Evolutionary conservation across 1,140 invertebrate species (phyloP).

Genomic region (Steinernema khuongi): DNA sequence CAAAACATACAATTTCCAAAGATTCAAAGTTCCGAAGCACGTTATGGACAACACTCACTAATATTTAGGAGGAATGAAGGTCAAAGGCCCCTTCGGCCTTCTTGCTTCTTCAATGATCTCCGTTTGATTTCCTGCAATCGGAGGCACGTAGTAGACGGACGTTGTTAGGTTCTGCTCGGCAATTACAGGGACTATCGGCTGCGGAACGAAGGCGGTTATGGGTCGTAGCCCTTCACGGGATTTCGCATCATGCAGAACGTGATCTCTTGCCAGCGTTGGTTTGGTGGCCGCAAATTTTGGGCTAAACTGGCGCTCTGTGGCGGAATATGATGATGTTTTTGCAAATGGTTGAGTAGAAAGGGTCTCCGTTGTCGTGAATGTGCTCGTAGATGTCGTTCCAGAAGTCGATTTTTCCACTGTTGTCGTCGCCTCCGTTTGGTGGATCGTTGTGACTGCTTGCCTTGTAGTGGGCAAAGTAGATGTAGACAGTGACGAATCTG

Average conservation of each 20-base stretch:
- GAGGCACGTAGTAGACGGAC: not conserved
- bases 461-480: too few relatives aligned
- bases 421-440: not conserved
- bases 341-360: not conserved
- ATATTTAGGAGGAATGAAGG: too few relatives aligned
- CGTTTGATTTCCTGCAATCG: conserved; percentile 6
- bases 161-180: not conserved
- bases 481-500: too few relatives aligned
- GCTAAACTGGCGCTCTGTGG: too few relatives aligned
- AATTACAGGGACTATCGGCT: not conserved
- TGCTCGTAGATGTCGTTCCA: not conserved
- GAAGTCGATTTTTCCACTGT: not conserved
- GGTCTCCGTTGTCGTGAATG: not conserved
- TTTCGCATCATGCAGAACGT: not conserved
- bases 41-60: too few relatives aligned
- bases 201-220: not conserved
- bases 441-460: too few relatives aligned
- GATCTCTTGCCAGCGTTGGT: too few relatives aligned
- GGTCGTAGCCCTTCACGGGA: not conserved
- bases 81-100: too few relatives aligned
- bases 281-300: too few relatives aligned
- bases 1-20: too few relatives aligned
- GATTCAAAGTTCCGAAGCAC: too few relatives aligned
- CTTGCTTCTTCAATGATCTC: not conserved
- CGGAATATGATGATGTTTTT: too few relatives aligned